Base-by-base conservation (phyloP, 2,113 vertebrate species). In the Oncorhynchus keta region DNA sequence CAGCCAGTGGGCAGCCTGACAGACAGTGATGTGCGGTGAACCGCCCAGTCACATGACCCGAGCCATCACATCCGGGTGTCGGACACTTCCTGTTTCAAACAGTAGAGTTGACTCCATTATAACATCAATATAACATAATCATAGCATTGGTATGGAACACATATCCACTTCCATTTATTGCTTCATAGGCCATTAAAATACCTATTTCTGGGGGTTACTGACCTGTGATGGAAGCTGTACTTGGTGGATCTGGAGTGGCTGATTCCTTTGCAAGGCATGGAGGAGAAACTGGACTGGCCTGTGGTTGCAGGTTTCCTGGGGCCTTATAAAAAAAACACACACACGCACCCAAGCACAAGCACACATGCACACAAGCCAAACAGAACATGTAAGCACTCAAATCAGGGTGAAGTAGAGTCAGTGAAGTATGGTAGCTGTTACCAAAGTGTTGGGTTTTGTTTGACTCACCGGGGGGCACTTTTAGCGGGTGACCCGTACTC, bases 201-300 rank as follows among this genome's bases (percentile, higher is more conserved):
- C 16, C 16, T 45, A 55, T 55, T 4, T 55, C 51, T 45, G 51
- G 51, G 51, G 51, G 26, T 16, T 68, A 18, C 94, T 92, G 79
- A 99, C 98, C 97, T 96, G 92, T 99, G 96, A 85, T 99, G 97
- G 89, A 98, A 97, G 91, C 94, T 97, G 92, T 99, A 99, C 89
- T 98, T 99, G 89, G 92, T 96, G 89, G 90, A 90, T 93, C 94
- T 95, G 68, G 95, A 85, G 70, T 95, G 95, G 59, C 94, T 93
- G 75, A 95, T 94, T 79, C 89, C 95, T 90, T 96, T 97, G 83
- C 91, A 99, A 86, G 95, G 91, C 73, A 97, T 88, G 7, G 95
- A 88, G 5, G 95, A 86, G 80, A 93, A 98, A 81, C 86, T 87
- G 26, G 93, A 88, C 1, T 94, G 95, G 24, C 91, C 89, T 55